Evolutionary conservation across 2,113 vertebrate genomes (phyloP), one percentile per base, ranked within the genome.

Genomic region (Dipodomys merriami): DNA sequence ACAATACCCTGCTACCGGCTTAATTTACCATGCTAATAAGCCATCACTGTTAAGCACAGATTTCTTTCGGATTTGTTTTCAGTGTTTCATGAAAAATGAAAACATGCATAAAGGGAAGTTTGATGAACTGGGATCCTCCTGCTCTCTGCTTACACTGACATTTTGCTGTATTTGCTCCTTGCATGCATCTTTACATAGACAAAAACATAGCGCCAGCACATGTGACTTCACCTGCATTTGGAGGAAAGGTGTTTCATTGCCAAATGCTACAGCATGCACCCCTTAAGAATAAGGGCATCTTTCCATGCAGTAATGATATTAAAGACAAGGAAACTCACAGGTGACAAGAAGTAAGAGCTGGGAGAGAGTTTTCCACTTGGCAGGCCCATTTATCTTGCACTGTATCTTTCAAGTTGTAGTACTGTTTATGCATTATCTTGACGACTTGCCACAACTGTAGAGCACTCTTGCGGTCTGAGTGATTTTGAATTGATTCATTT

Each of bases 21-120:
- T 91, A 93, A 88, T 8, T 22, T 46, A 27, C 8, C 65, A 5
- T 68, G 39, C 7, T 80, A 60, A 73, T 73, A 64, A 82, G 15
- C 53, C 13, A 16, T 78, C 68, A 82, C 69, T 79, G 16, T 23
- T 57, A 76, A 78, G 22, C 53, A 53, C 3, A 86, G 49, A 64
- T n/a, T 89, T 74, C 53, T 57, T 57, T 81, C 35, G 90, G 30
- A 53, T 91, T 93, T 84, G 15, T 57, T 81, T 91, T n/a, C 65
- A 79, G 20, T 29, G 22, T 29, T 64, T 76, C 79, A 62, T 73
- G 71, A 84, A 83, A 83, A 89, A 68, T 46, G 62, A n/a, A 93
- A 86, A 82, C 35, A 22, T 65, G 25, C 78, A 33, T 68, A 77
- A 78, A 64, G 5, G 46, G 33, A 39, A 72, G 27, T 23, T 7